These are phyloP conservation scores for Thera britannica DNA, from an alignment of 2,888 invertebrate species.

Conservation along the genomic window DNA sequence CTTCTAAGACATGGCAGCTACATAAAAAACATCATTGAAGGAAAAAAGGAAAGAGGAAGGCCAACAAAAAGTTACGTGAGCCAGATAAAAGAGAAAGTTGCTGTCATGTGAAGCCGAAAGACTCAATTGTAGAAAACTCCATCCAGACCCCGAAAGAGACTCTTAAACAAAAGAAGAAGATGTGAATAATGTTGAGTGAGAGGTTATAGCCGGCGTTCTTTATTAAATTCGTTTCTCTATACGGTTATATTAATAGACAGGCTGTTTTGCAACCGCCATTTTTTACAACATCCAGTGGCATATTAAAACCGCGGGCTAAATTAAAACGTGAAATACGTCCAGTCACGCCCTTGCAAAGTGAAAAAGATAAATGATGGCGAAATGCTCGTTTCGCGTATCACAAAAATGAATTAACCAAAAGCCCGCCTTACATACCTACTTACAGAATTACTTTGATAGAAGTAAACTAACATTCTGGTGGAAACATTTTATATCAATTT, in stretches of 20 bases:
- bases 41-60: too few species aligned
- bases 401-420: constrained; percentile 65
- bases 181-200: too few species aligned
- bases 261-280: constrained; percentile 14
- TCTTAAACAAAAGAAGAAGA: too few species aligned
- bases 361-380: constrained; percentile 70
- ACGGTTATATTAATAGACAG: constrained; percentile 3
- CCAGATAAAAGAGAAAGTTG: too few species aligned
- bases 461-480: neutral
- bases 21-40: too few species aligned
- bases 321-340: constrained; percentile 70
- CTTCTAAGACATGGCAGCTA: too few species aligned
- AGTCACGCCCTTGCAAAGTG: constrained; percentile 70
- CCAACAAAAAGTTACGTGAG: too few species aligned
- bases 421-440: constrained; percentile 32
- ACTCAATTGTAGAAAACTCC: too few species aligned
- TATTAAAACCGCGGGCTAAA: constrained; percentile 57
- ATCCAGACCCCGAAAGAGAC: too few species aligned
- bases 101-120: too few species aligned
- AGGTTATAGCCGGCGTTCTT: neutral
- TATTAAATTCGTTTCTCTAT: neutral
- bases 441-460: constrained; percentile 8
- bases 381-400: constrained; percentile 63
- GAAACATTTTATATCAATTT: neutral
- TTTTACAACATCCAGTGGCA: constrained; percentile 22